A percentile compares a stretch with the other conserved stretches of the same genome.
These are phyloP conservation scores for Drosophila equinoxialis DNA, from an alignment of 1,140 invertebrate species.

Conservation along the genomic window DNA sequence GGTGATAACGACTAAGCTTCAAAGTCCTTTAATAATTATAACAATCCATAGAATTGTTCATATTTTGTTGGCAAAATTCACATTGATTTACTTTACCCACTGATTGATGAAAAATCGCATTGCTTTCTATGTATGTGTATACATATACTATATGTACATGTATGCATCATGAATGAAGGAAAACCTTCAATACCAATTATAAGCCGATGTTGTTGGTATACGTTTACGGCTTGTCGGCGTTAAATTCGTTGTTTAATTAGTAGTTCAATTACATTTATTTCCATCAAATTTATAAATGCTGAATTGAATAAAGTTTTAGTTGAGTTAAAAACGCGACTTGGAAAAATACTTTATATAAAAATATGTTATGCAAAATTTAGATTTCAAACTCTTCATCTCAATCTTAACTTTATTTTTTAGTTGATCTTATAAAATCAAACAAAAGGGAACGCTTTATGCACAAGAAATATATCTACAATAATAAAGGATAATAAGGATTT, in stretches of 20 bases:
- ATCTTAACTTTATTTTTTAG: too few species aligned
- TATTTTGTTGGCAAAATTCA: not conserved
- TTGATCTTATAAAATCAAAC: too few species aligned
- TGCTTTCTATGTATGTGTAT: not conserved
- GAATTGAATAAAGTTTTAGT: too few species aligned
- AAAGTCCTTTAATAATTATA: not conserved
- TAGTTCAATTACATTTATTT: constrained; percentile 1
- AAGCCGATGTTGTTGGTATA: not conserved
- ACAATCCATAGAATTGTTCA: not conserved
- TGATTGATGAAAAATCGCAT: not conserved
- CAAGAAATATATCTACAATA: too few species aligned
- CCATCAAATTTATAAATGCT: not conserved
- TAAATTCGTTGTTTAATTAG: constrained; percentile 1
- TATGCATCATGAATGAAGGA: not conserved
- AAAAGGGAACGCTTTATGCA: too few species aligned
- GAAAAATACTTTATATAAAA: too few species aligned
- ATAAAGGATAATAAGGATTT: too few species aligned
- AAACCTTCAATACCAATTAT: not conserved
- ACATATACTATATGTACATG: too few species aligned
- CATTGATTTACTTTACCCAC: not conserved
- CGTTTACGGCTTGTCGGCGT: not conserved
- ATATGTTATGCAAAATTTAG: too few species aligned
- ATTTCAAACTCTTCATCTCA: too few species aligned
- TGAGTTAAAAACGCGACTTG: too few species aligned
- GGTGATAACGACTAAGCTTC: not conserved